Percentiles rank a stretch among this genome's conserved stretches.
Conservation (phyloP, 2,888 invertebrate genomes). For the Ischnura elegans region DNA sequence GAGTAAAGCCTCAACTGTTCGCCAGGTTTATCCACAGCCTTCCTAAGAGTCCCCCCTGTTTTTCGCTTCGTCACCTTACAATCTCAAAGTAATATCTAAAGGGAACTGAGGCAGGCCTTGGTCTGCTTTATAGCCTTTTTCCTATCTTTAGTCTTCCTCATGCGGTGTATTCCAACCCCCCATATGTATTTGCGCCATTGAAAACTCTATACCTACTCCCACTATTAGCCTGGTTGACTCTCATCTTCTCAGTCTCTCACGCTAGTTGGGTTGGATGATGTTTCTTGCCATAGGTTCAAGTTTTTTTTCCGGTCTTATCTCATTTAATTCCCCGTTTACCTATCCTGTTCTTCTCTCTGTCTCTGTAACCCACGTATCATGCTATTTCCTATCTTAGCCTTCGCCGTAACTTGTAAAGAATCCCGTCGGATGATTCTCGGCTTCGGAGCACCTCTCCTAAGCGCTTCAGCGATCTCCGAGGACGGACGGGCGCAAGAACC, state of each 20-base stretch:
- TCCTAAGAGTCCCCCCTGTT: background rate
- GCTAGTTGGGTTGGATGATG: background rate
- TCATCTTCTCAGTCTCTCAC: background rate
- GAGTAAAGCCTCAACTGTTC: background rate
- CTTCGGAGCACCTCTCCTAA: background rate
- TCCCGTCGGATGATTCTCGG: background rate
- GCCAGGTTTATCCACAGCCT: background rate
- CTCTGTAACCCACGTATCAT: background rate
- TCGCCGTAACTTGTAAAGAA: background rate
- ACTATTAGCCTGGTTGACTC: background rate
- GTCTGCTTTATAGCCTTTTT: background rate
- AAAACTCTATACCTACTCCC: background rate
- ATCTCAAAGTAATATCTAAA: background rate
- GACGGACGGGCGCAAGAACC: background rate
- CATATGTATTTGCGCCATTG: background rate
- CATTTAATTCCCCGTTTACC: constrained; percentile 40
- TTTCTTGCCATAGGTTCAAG: background rate
- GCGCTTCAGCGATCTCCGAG: background rate
- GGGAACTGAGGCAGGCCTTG: background rate
- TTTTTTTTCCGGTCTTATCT: constrained; percentile 9
- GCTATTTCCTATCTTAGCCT: background rate
- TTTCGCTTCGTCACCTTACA: background rate
- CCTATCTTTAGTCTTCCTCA: too few species aligned
- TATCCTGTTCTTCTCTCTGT: background rate
- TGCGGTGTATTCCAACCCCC: background rate